Base-by-base conservation (phyloP, 2,113 vertebrate genomes). In the Theristicus caerulescens region DNA sequence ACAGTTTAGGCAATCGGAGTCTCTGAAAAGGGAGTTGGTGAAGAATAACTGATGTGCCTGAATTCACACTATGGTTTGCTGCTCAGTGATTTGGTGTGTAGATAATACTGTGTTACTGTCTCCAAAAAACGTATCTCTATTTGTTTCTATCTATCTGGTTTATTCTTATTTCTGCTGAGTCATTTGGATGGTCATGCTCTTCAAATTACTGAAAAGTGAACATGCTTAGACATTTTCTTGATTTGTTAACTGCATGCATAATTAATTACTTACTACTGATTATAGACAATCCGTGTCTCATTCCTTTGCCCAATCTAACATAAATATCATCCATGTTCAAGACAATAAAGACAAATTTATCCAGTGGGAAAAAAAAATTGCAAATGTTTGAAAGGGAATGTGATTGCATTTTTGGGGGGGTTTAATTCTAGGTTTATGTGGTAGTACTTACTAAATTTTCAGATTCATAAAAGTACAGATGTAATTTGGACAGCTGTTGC, bases 121-220 rank as follows among this genome's bases (percentile, higher is more conserved):
- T 70, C 42, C 0, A 1, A 57, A 57, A 57, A 44, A 29, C 7
- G 3, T 16, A 5, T 8, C 26, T 69, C 38, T 20, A 0, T 66
- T 9, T 62, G 21, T 57, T 54, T 59, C 67, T 52, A 9, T 59
- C 67, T 52, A 9, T 38, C 42, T 46, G 65, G 18, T 51, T 78
- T 70, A 29, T 38, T 69, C 19, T n/a, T 69, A 20, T n/a, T 90
- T 76, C 44, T 66, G 26, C 46, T 9, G 38, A 52, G 44, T 38
- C 51, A 11, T 44, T 58, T 69, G 64, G 36, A 44, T 58, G 42
- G 32, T 29, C 1, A 1, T 22, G 42, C 17, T 71, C 64, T 58
- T 58, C 42, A 27, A 46, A 38, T 22, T 65, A 38, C 16, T 44
- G 57, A 38, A 24, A 44, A 49, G 64, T 32, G 38, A 44, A 46